A percentile compares a stretch with the other conserved stretches of the same genome.
Conservation (phyloP, 1,140 invertebrate species). For the Limonius californicus region DNA sequence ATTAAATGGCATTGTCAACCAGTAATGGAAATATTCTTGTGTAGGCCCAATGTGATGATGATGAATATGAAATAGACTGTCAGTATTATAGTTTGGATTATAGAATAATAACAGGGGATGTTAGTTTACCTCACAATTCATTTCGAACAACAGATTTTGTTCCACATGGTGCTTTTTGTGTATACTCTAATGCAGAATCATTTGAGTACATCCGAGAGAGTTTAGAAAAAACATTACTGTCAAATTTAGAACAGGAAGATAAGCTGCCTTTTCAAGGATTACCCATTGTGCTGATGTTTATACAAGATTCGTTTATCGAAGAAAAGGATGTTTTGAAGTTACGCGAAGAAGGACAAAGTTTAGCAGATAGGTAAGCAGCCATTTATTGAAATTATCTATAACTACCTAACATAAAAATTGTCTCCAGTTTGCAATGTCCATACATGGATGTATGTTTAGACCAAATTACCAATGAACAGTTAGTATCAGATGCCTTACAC, state of each 20-base stretch:
- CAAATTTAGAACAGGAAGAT: constrained; percentile 88
- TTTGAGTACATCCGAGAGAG: constrained; percentile 90
- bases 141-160: constrained; percentile 72
- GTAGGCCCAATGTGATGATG: constrained; percentile 69
- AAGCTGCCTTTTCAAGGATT: constrained; percentile 77
- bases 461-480: constrained; percentile 57
- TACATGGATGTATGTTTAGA: constrained; percentile 78
- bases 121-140: constrained; percentile 72
- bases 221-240: constrained; percentile 85
- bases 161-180: constrained; percentile 80
- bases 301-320: constrained; percentile 77
- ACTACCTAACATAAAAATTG: constrained; percentile 14
- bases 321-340: constrained; percentile 79
- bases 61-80: constrained; percentile 81
- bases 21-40: constrained; percentile 34
- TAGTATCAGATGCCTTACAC: constrained; percentile 71
- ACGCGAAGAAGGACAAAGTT: constrained; percentile 83
- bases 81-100: constrained; percentile 81
- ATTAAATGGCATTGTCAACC: constrained; percentile 11
- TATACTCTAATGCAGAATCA: constrained; percentile 87
- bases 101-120: constrained; percentile 81
- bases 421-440: constrained; percentile 72
- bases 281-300: constrained; percentile 86
- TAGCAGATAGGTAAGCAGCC: constrained; percentile 71
- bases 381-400: not conserved